These are phyloP conservation scores for Drosophila lini DNA, from an alignment of 1,140 invertebrate genomes.

Conservation along the genomic window DNA sequence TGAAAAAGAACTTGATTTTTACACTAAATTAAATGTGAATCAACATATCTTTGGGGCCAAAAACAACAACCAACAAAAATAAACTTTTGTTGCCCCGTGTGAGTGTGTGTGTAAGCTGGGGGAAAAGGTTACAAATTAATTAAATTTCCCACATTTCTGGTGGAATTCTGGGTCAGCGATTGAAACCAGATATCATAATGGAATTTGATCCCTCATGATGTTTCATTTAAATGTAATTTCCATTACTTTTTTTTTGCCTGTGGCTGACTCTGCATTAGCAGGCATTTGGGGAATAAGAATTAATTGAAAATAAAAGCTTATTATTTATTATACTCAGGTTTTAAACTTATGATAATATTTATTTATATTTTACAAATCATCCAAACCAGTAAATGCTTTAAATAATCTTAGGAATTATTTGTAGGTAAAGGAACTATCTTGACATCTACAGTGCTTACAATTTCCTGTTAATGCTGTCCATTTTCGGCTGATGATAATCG, in stretches of 20 bases:
- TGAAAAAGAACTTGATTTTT: constrained; percentile 45
- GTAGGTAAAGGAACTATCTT: not conserved
- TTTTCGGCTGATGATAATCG: constrained; percentile 21
- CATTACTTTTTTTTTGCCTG: not conserved
- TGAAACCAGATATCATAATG: constrained; percentile 12
- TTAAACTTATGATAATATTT: not conserved
- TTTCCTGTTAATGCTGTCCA: not conserved
- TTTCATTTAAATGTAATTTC: constrained; percentile 4
- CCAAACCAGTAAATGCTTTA: too few species aligned
- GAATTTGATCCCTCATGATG: constrained; percentile 13
- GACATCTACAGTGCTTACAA: not conserved
- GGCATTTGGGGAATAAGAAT: constrained; percentile 2
- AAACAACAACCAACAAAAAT: not conserved
- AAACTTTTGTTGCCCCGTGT: constrained; percentile 9
- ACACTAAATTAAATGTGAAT: constrained; percentile 53
- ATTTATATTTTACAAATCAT: not conserved
- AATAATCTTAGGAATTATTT: not conserved
- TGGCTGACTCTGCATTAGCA: not conserved
- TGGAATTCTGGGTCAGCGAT: not conserved
- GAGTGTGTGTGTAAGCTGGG: not conserved
- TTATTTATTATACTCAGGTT: not conserved
- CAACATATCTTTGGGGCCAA: constrained; percentile 40
- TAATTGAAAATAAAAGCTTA: not conserved
- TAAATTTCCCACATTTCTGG: constrained; percentile 6
- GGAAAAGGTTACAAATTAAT: constrained; percentile 11